Base-by-base conservation (phyloP, 64 coral and sea anemone genomes). In the Stylophora pistillata region DNA sequence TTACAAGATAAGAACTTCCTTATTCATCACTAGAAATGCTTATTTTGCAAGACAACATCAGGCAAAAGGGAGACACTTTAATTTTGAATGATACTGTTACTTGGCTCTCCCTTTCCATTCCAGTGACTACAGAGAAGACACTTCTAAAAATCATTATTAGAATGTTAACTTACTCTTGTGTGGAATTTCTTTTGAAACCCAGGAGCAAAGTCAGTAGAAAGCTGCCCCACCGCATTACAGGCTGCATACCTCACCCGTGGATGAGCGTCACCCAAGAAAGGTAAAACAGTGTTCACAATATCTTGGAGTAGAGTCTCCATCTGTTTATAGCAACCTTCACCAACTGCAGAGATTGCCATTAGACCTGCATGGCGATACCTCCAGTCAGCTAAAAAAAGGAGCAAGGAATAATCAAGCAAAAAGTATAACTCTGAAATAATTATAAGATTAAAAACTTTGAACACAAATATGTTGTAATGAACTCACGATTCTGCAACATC, bases 291-390 rank as follows among this genome's bases (percentile, higher is more conserved):
- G 78, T 81, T 82, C 1, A 93, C 86, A 30, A 98, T 89, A 33
- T 95, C 90, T 17, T 72, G 75, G 7, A 98, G 75, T 58, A 98
- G 72, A 25, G 86, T 76, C 56, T 95, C 90, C 96, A 98, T 98
- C 66, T 98, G 96, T 54, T 95, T 98, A 56, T 98, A 91, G 88
- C 96, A 98, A 0, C 96, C 96, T 90, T 98, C 96, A 29, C 96
- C 96, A 21, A 98, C 91, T 25, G 96, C 96, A 32, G 93, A 95
- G 70, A 98, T 95, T 13, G 96, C 96, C 96, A 98, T 98, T 0
- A 98, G 82, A 11, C 96, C 96, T 59, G 96, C 96, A 90, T 98
- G 96, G 55, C 96, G 86, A 73, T 98, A 98, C 54, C 96, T 94
- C 96, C 96, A 98, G 87, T 98, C 96, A 80, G 12, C 96, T 98